These are phyloP conservation scores for Drosophila suboccidentalis DNA, from an alignment of 2,888 invertebrate species.

Conservation along the genomic window DNA sequence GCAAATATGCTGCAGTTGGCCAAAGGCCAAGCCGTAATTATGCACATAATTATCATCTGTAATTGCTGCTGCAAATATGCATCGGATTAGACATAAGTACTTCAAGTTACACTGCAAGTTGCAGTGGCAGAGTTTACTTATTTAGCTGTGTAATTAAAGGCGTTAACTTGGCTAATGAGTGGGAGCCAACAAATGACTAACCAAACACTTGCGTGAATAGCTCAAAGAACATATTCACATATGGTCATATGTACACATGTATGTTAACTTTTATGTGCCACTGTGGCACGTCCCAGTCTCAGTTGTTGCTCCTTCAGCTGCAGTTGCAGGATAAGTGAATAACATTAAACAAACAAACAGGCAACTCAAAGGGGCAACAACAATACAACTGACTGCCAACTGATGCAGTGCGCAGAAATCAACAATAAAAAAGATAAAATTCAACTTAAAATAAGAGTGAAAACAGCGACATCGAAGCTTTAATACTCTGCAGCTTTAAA, in stretches of 20 bases:
- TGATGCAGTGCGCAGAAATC: conserved; percentile 54
- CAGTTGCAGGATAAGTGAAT: conserved; percentile 63
- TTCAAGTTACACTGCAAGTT: neutral
- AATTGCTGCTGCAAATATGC: conserved; percentile 39
- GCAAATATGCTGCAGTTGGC: conserved; percentile 61
- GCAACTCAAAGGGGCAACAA: conserved; percentile 33
- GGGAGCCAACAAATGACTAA: conserved; percentile 8
- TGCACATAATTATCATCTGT: conserved; percentile 44
- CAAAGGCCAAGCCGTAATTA: conserved; percentile 53
- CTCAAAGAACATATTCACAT: neutral
- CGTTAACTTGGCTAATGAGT: conserved; percentile 70
- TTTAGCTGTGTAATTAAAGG: conserved; percentile 68
- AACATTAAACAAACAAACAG: conserved; percentile 67
- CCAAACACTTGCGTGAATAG: conserved; percentile 2
- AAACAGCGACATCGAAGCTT: neutral
- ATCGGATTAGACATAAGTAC: neutral
- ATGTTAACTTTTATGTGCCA: neutral
- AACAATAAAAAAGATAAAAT: conserved; percentile 25
- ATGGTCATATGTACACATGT: neutral
- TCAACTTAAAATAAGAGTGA: neutral
- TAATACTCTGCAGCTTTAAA: neutral
- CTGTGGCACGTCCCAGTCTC: conserved; percentile 1
- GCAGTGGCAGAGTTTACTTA: neutral
- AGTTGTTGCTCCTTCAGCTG: conserved; percentile 31
- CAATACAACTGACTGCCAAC: conserved; percentile 25